Percentiles rank a stretch among this genome's conserved stretches.
Conservation (phyloP, 2,113 vertebrate genomes). For the Salvelinus namaycush region DNA sequence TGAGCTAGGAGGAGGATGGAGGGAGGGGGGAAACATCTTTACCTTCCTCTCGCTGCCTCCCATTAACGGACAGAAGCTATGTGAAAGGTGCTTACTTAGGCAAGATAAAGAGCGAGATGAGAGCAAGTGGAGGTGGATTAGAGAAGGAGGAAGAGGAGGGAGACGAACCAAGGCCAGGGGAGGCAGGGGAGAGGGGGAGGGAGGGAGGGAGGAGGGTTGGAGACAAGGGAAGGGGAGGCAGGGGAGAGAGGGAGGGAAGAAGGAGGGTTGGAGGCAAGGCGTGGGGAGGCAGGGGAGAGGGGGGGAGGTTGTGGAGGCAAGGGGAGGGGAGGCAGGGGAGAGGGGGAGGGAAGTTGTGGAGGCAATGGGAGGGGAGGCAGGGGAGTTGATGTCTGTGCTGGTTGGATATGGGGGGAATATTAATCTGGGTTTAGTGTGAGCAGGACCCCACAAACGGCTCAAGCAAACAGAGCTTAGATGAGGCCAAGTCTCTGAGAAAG, state of each 20-base stretch:
- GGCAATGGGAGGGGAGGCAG: slow-evolving; percentile 59
- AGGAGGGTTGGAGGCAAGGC: too few relatives aligned
- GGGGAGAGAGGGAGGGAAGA: too few relatives aligned
- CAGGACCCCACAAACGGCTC: slow-evolving; percentile 90
- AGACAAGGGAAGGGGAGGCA: too few relatives aligned
- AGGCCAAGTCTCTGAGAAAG: slow-evolving; percentile 90
- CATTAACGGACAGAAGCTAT: slow-evolving; percentile 75
- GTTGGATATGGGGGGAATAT: slow-evolving; percentile 93
- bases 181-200: background rate
- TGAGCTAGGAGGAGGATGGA: slow-evolving; percentile 16
- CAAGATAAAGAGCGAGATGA: slow-evolving; percentile 89
- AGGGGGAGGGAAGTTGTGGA: background rate
- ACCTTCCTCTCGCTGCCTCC: slow-evolving; percentile 69
- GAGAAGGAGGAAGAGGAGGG: slow-evolving; percentile 50
- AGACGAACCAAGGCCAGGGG: too few relatives aligned
- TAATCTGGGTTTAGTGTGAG: slow-evolving; percentile 98
- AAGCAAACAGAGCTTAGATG: slow-evolving; percentile 91
- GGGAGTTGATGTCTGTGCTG: slow-evolving; percentile 82
- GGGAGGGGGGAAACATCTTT: slow-evolving; percentile 68
- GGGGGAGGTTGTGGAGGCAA: too few relatives aligned
- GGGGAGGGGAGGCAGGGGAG: too few relatives aligned
- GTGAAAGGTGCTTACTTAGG: slow-evolving; percentile 91
- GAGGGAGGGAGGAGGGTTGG: slow-evolving; percentile 40
- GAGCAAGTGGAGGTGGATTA: slow-evolving; percentile 89
- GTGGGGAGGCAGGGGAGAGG: too few relatives aligned